Evolutionary conservation across 2,888 invertebrate genomes (phyloP), one percentile per base, ranked within the genome.

Genomic region (Piscicola geometra): DNA sequence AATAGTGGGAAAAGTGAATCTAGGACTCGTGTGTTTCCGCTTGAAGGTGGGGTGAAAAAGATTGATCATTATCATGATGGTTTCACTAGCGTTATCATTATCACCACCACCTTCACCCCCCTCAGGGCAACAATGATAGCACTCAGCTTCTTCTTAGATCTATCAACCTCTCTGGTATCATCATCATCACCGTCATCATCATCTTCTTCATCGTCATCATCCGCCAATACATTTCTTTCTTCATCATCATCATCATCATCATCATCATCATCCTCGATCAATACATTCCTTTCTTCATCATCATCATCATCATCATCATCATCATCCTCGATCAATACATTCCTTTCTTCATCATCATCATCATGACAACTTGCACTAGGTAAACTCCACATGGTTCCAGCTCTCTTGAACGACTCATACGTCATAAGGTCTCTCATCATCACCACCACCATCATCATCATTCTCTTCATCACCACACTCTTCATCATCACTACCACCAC

Each of bases 331-430:
- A 9, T 15, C 5, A 9, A 5, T 9, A 9, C 41, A 41, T 41
- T 15, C 5, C 15, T 15, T 9, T 41, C 41, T 9, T 41, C 41
- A 41, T 41, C 41, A 41, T 41, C 41, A 41, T 41, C 41, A 41
- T 41, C 41, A 41, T 41, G 5, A 15, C 41, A n/a, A 47, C 9
- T 47, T 47, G 21, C 21, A 15, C 21, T 21, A 47, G 50, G 76
- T 33, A 92, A 92, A 85, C 87, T 98, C 78, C 97, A 98, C 85
- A 97, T 98, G 96, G 96, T 96, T 18, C 96, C 96, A 0, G 93
- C 96, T 0, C 90, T 90, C 67, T 91, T 95, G 30, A 91, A 93
- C 82, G 94, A 94, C 71, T 90, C 90, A 82, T 41, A 9, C 41
- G 15, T 41, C 41, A 41, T 5, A 5, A 41, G 41, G 41, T 5